phyloP scores from a whole-genome alignment of 2,797 vertebrate species.

The Percopsis omiscomaycus region DNA sequence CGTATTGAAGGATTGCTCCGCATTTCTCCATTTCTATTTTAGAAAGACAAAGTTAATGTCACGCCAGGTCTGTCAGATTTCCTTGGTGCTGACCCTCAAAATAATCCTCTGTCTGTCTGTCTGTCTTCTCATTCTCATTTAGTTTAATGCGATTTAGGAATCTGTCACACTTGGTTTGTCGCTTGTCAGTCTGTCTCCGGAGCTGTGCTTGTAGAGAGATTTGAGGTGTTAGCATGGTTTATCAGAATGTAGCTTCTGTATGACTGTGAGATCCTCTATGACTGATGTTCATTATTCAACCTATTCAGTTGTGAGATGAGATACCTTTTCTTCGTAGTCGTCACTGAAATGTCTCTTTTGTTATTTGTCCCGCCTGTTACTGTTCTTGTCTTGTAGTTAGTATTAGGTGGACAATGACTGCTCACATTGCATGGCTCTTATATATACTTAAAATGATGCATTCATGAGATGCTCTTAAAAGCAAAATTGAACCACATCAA shows the following conservation, averaged over 20 bases:
- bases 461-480: too few species aligned
- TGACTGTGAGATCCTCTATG: slow-evolving; percentile 45
- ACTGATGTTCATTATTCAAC: slow-evolving; percentile 62
- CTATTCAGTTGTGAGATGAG: slow-evolving; percentile 50
- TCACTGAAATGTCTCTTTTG: not conserved
- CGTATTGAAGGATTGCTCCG: slow-evolving; percentile 9
- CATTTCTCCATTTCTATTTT: slow-evolving; percentile 49
- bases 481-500: too few species aligned
- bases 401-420: not conserved
- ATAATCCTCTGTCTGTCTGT: slow-evolving; percentile 58
- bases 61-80: slow-evolving; percentile 74
- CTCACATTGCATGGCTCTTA: too few species aligned
- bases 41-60: slow-evolving; percentile 76
- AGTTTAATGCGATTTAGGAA: slow-evolving; percentile 79
- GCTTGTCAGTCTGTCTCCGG: slow-evolving; percentile 70
- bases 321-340: slow-evolving; percentile 22
- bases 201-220: slow-evolving; percentile 59
- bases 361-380: not conserved
- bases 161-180: slow-evolving; percentile 77
- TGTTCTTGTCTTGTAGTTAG: not conserved
- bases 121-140: slow-evolving; percentile 62
- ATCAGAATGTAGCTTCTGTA: slow-evolving; percentile 48
- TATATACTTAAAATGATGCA: too few species aligned
- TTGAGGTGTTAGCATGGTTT: slow-evolving; percentile 66
- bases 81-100: slow-evolving; percentile 60